These are phyloP conservation scores for Esox lucius DNA, from an alignment of 2,797 vertebrate genomes.

Conservation along the genomic window DNA sequence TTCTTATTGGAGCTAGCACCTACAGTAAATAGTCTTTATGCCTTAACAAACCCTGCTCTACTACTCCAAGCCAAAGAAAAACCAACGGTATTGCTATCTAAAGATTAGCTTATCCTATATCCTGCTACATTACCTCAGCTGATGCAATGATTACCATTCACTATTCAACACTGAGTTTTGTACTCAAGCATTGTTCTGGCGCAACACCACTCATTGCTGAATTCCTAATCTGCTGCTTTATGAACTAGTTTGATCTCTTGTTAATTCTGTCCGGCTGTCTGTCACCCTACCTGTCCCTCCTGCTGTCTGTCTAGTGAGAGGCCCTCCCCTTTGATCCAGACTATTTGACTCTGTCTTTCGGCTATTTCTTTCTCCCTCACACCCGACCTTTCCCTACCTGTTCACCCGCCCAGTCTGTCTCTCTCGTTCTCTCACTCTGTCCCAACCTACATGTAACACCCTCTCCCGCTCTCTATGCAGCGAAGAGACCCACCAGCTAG, in stretches of 20 bases:
- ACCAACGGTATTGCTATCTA: not conserved
- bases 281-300: not conserved
- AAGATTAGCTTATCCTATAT: not conserved
- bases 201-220: not conserved
- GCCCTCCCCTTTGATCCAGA: too few species aligned
- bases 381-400: not conserved
- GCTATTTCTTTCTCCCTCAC: not conserved
- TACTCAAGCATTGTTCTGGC: not conserved
- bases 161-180: not conserved
- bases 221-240: not conserved
- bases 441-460: conserved; percentile 28
- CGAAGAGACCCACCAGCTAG: conserved; percentile 50
- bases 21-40: not conserved
- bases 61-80: not conserved
- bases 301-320: too few species aligned
- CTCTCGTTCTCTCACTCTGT: conserved; percentile 2
- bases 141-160: not conserved
- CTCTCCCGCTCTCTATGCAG: conserved; percentile 44
- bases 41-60: not conserved
- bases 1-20: not conserved
- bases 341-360: too few species aligned
- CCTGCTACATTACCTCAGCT: not conserved
- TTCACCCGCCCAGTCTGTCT: not conserved
- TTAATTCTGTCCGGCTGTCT: not conserved
- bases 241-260: not conserved